Evolutionary conservation across 2,113 vertebrate species (phyloP).

Genomic region (Misgurnus mizolepis): DNA sequence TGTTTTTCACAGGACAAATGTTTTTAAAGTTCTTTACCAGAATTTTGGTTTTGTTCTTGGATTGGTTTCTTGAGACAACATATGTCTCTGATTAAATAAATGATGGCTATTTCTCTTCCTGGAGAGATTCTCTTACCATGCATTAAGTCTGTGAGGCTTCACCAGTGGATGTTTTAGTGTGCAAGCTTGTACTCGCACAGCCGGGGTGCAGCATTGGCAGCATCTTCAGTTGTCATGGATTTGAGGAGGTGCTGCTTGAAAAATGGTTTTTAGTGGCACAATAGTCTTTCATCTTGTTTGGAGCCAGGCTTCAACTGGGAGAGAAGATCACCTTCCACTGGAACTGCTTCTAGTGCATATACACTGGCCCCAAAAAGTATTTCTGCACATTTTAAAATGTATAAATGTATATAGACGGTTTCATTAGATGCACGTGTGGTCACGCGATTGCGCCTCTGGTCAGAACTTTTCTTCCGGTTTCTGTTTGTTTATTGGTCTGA

Average conservation of each 20-base stretch:
- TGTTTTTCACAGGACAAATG: background rate
- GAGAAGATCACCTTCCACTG: background rate
- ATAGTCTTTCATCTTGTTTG: background rate
- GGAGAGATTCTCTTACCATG: background rate
- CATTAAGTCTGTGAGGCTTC: conserved; percentile 25
- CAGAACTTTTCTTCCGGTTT: too few relatives aligned
- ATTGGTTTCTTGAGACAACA: conserved; percentile 6
- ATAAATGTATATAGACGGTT: too few relatives aligned
- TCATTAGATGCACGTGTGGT: too few relatives aligned
- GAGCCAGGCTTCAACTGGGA: background rate
- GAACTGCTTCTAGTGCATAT: too few relatives aligned
- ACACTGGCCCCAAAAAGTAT: too few relatives aligned
- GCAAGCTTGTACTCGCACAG: background rate
- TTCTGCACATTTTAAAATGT: too few relatives aligned
- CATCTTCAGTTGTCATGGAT: conserved; percentile 21
- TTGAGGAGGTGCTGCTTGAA: conserved; percentile 17
- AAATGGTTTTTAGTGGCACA: conserved; percentile 6
- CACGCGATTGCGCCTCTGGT: too few relatives aligned
- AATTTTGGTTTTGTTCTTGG: background rate
- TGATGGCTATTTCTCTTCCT: background rate
- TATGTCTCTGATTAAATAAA: conserved; percentile 26
- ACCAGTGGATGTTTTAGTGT: background rate
- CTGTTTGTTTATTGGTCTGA: too few relatives aligned
- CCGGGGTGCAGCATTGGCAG: conserved; percentile 8
- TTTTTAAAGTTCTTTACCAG: background rate